Conservation (phyloP, 2,888 invertebrate species). For the Margaritifera margaritifera region DNA sequence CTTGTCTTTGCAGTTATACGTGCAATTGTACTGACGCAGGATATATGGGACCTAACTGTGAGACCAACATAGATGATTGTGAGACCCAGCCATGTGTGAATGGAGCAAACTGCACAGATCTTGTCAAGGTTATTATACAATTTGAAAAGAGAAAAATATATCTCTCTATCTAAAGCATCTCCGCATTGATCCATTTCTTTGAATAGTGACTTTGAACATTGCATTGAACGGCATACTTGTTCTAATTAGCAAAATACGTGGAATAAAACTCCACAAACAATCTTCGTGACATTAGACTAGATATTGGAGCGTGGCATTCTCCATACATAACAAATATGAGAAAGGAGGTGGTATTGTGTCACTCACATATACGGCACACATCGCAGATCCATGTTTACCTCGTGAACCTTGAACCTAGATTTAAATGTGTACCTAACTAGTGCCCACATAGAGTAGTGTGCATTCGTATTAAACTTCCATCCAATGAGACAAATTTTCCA, state of each 20-base stretch:
- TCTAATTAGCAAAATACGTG: neutral
- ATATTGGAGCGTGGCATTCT: neutral
- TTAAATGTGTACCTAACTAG: too few relatives aligned
- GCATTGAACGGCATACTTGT: neutral
- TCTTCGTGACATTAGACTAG: neutral
- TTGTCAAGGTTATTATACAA: conserved; percentile 50
- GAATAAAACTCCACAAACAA: too few relatives aligned
- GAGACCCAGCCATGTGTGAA: conserved; percentile 44
- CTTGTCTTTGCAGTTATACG: conserved; percentile 44
- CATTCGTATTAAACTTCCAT: too few relatives aligned
- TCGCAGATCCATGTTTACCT: too few relatives aligned
- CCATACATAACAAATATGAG: neutral
- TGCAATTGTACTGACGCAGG: conserved; percentile 65
- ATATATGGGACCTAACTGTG: conserved; percentile 57
- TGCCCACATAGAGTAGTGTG: too few relatives aligned
- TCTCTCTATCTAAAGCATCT: neutral
- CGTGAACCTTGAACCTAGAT: too few relatives aligned
- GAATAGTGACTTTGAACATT: too few relatives aligned
- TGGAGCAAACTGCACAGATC: conserved; percentile 52
- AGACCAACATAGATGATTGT: conserved; percentile 58
- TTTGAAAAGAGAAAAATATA: neutral
- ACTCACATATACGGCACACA: too few relatives aligned
- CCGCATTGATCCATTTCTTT: neutral
- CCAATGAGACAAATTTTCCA: too few relatives aligned
- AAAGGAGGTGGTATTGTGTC: too few relatives aligned